Evolutionary conservation across 2,888 invertebrate species (phyloP).

Genomic region (Agonopterix heracliana): DNA sequence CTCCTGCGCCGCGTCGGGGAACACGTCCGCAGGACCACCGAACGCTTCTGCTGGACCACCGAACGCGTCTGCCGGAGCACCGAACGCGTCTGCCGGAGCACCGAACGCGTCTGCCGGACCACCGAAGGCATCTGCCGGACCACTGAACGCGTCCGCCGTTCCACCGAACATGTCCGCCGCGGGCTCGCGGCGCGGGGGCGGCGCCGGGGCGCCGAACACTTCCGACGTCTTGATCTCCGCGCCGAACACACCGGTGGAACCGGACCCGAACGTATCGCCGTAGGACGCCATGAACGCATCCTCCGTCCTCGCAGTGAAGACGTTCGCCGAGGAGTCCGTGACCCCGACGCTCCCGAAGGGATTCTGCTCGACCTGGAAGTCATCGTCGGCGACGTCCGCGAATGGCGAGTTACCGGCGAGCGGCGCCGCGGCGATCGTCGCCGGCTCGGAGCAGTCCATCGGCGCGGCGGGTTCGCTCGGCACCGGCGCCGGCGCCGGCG

Average conservation of each 20-base stretch:
- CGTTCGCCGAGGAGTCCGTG: constrained; percentile 18
- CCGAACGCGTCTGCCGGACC: constrained; percentile 9
- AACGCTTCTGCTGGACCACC: neutral
- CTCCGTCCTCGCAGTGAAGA: constrained; percentile 27
- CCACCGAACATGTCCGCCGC: constrained; percentile 6
- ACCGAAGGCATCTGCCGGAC: constrained; percentile 5
- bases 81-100: constrained; percentile 12
- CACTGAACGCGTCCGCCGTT: constrained; percentile 1
- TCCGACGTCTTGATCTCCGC: no score
- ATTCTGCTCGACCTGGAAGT: constrained; percentile 44
- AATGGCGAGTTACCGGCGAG: constrained; percentile 40
- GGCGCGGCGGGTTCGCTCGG: constrained; percentile 26
- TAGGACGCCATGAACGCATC: constrained; percentile 25
- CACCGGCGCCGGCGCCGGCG: neutral
- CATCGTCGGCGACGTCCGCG: constrained; percentile 32
- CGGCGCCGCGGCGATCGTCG: constrained; percentile 25
- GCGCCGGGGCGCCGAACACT: constrained; percentile 14
- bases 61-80: constrained; percentile 24
- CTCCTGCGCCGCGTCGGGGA: constrained; percentile 43
- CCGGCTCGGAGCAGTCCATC: constrained; percentile 59
- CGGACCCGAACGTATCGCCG: neutral
- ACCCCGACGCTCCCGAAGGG: constrained; percentile 46
- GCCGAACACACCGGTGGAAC: neutral
- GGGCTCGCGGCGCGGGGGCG: constrained; percentile 9
- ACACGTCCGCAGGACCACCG: neutral